Percentiles rank a stretch among this genome's conserved stretches.
Conservation (phyloP, 2,888 invertebrate genomes). For the Philonicus albiceps region DNA sequence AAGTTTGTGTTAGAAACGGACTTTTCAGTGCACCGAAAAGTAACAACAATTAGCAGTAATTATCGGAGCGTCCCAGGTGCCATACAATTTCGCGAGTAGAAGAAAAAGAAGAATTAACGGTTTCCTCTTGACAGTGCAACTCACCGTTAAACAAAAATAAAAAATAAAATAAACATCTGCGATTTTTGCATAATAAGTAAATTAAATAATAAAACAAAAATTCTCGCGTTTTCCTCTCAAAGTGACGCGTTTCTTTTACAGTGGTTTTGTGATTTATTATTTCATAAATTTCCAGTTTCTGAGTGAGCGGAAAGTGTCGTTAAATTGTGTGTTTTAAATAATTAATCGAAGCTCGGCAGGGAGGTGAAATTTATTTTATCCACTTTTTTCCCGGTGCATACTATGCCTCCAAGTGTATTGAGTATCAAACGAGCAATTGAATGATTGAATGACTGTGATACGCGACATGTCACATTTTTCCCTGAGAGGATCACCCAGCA, state of each 20-base stretch:
- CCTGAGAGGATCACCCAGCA: slow-evolving; percentile 72
- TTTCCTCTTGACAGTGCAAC: too few species aligned
- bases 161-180: too few species aligned
- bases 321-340: neutral
- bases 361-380: neutral
- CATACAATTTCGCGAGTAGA: neutral
- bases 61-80: neutral
- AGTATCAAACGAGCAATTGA: slow-evolving; percentile 44
- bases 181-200: too few species aligned
- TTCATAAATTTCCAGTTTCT: neutral
- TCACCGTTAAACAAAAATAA: too few species aligned
- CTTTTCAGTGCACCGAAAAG: neutral
- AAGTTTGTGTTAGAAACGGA: neutral
- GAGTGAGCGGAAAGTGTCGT: neutral
- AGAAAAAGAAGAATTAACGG: neutral
- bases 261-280: neutral
- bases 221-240: too few species aligned
- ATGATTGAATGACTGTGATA: slow-evolving; percentile 53
- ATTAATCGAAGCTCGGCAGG: too few species aligned
- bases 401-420: neutral
- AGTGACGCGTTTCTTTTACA: neutral
- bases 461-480: slow-evolving; percentile 72
- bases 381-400: neutral
- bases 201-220: too few species aligned
- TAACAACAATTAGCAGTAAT: neutral